Evolutionary conservation across 2,113 vertebrate genomes (phyloP), one percentile per base, ranked within the genome.

Genomic region (Limnothrissa miodon): DNA sequence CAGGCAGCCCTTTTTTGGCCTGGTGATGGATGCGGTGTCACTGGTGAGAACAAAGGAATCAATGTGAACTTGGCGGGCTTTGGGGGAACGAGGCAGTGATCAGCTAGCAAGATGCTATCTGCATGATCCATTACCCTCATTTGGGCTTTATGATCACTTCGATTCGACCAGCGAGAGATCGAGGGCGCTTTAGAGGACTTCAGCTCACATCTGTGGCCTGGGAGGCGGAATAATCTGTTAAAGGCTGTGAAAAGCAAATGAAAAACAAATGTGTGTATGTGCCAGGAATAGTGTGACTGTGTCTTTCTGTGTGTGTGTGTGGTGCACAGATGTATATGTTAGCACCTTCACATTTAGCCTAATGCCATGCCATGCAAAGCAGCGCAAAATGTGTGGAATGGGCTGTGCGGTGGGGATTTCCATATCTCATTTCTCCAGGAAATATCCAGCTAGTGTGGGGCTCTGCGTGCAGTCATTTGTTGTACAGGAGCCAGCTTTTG

Each of bases 21-120:
- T 88, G 82, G 83, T 90, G 89, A 92, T 92, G 89, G 89, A 93
- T 90, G 89, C 79, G 36, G 83, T 80, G 8, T 88, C 89, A 87
- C 91, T 89, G 78, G 85, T 1, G 80, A 78, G 66, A 1, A 39
- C 87, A 48, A 85, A 78, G 78, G 83, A 89, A 93, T 93, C 90
- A 89, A 90, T 92, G 84, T 83, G 79, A 82, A 88, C 79, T 86
- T 79, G 66, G 88, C 83, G 84, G 36, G 44, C 87, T 86, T 70
- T 39, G 56, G 56, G 74, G 80, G 81, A 29, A 74, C 66, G 46
- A 88, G 80, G 81, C 89, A 81, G 85, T 90, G 53, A 83, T 85
- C 88, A 82, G 84, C 89, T 87, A 90, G 51, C 84, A 80, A 88
- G 90, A 92, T 91, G 86, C 82, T 88, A 90, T 92, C 90, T 87